Evolutionary conservation across 2,113 vertebrate genomes (phyloP), one percentile per base, ranked within the genome.

Genomic region (Thunnus thynnus): DNA sequence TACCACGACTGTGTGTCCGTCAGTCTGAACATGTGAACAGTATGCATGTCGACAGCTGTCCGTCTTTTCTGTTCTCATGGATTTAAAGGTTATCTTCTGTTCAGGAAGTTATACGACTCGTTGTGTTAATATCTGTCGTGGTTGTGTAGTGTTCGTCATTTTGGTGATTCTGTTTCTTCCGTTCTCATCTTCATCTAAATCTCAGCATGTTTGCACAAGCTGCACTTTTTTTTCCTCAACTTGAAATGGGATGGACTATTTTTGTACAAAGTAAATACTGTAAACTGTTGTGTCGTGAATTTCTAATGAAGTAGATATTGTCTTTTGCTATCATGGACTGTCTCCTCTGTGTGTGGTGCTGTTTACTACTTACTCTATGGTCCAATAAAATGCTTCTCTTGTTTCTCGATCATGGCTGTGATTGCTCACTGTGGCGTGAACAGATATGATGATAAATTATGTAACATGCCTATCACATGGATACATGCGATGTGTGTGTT

Each of bases 161-260:
- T 5, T 36, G 32, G 60, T 85, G 67, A 13, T 66, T 62, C 47
- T 46, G 5, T 58, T 66, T 72, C 71, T 75, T 32, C 54, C 85
- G 60, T 62, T 44, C 17, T 72, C 87, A 86, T 76, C 63, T 12
- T 72, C 81, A 89, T 72, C 47, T 54, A 17, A 65, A 62, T 11
- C 48, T 62, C 73, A 84, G 91, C 92, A 92, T 93, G 92, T 77
- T 22, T 80, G 80, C 86, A 72, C 71, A 74, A n/a, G 79, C 69
- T 41, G 81, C 86, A 74, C 86, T 83, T 67, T 67, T 58, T 58
- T 47, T 76, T 74, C 63, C 55, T 74, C 50, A 0, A 48, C 66
- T 80, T 48, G 0, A 62, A 68, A 72, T 12, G 57, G 13, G 61
- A 50, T 80, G 13, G 22, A 41, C 22, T 30, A 8, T 78, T 85